phyloP scores from a whole-genome alignment of 2,888 invertebrate species.

The Mimachlamys varia region DNA sequence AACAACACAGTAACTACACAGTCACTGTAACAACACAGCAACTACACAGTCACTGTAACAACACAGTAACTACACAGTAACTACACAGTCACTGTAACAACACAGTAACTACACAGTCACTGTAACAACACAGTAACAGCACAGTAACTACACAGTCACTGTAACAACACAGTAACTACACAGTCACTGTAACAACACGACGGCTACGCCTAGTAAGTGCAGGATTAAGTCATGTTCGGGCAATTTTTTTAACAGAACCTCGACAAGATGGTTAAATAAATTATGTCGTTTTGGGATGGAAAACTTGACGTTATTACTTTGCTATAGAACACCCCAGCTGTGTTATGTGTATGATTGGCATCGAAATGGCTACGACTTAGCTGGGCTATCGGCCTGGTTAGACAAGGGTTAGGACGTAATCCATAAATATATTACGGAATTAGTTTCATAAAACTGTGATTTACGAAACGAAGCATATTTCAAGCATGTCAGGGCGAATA shows the following conservation, averaged over 20 bases:
- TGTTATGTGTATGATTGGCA: constrained; percentile 7
- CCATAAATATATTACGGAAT: constrained; percentile 8
- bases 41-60: no score
- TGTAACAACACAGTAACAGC: no score
- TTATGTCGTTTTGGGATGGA: neutral
- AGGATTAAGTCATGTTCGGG: neutral
- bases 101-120: no score
- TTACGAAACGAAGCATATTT: constrained; percentile 31
- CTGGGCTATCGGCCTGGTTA: neutral
- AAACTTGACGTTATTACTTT: neutral
- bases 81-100: no score
- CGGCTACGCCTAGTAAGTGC: neutral
- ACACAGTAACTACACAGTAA: no score
- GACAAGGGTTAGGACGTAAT: neutral
- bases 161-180: no score
- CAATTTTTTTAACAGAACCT: neutral
- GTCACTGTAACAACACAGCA: no score
- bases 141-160: no score
- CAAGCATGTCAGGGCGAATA: neutral
- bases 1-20: no score
- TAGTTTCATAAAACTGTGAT: constrained; percentile 11
- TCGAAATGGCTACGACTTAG: neutral
- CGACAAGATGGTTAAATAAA: constrained; percentile 14
- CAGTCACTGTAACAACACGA: neutral
- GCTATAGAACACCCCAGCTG: neutral